phyloP scores from a whole-genome alignment of 2,113 vertebrate genomes.

The Formicarius rufipectus region DNA sequence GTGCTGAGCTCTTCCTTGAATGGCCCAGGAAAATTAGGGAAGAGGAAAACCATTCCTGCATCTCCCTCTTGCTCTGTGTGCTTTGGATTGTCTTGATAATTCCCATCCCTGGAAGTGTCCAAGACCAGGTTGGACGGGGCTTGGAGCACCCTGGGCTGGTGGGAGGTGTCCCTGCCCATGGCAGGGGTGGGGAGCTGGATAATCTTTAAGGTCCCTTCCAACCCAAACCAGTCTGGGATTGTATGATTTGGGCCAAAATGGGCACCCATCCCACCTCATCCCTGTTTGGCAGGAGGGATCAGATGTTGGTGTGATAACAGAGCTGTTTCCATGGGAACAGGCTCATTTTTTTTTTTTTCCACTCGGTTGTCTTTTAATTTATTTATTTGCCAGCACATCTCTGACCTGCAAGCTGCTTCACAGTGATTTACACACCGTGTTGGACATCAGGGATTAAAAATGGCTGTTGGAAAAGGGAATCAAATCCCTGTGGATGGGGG shows the following conservation, averaged over 20 bases:
- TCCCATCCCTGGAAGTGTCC: not conserved
- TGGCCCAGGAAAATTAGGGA: not conserved
- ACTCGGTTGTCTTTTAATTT: not conserved
- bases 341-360: not conserved
- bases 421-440: fast-evolving
- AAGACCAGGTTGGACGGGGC: fast-evolving
- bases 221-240: not conserved
- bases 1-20: not conserved
- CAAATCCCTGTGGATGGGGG: not conserved
- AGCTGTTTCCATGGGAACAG: constrained; percentile 61
- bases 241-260: fast-evolving
- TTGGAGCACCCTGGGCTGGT: not conserved
- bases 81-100: not conserved
- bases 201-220: not conserved
- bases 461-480: not conserved
- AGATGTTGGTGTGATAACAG: not conserved
- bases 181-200: not conserved
- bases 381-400: not conserved
- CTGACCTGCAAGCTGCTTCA: not conserved
- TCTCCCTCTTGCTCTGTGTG: fast-evolving
- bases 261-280: not conserved
- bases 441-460: not conserved
- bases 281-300: not conserved
- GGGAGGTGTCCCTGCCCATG: not conserved
- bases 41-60: not conserved